Base-by-base conservation (phyloP, 2,888 invertebrate genomes). In the Tetramorium bicarinatum region DNA sequence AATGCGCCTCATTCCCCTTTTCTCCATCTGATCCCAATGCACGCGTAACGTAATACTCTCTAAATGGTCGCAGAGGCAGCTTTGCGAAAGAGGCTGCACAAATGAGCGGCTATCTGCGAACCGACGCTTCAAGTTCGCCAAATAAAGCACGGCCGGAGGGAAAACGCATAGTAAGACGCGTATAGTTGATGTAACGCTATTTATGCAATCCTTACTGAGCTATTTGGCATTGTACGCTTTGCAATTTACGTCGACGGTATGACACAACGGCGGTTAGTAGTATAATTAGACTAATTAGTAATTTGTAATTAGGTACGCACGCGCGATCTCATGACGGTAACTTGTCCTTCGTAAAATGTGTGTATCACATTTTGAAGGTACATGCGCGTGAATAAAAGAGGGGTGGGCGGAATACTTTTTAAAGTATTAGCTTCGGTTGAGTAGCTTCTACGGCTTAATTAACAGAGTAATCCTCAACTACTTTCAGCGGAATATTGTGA, bases 151-250 rank as follows among this genome's bases (percentile, higher is more conserved):
- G 62, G n/a, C 44, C 47, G 15, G n/a, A 59, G 34, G 34, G 71
- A 59, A 79, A 71, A 64, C 59, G 38, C 38, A 47, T 71, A 59
- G 59, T 18, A n/a, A 74, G 56, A 59, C 21, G 18, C 66, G 44
- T 18, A 29, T 47, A 34, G 44, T 69, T 54, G 71, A 61, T 59
- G 79, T 71, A 79, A 79, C 25, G 13, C 18, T 25, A 38, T 49
- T 80, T 80, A 71, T 71, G 79, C 59, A 79, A 79, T 59, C 34
- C 18, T 13, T 69, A 56, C 56, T 44, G 25, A 79, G 71, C 21
- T 59, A 56, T 80, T 71, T 71, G 59, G 56, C 59, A 71, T 71
- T 59, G 71, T 38, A 38, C 59, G 21, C 47, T 15, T 47, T 47
- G 59, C 21, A 71, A 47, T 59, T 21, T 52, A 75, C 34, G 69